Evolutionary conservation across 2,888 invertebrate species (phyloP).

Genomic region (Thera britannica): DNA sequence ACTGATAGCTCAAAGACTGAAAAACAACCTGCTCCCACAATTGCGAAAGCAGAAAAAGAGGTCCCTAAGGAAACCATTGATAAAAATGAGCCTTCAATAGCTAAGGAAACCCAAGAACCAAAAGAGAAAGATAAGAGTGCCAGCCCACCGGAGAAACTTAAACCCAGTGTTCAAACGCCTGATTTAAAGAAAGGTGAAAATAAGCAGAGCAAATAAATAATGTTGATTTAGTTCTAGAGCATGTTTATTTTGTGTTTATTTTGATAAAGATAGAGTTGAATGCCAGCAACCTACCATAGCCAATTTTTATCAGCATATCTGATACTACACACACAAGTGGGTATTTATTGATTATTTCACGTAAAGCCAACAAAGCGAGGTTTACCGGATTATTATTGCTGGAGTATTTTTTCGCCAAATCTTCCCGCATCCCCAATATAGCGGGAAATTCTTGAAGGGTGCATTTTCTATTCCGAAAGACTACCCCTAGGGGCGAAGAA

Average conservation of each 20-base stretch:
- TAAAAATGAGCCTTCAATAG: neutral
- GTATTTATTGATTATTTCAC: too few species aligned
- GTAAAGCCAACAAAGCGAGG: neutral
- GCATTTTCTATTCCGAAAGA: slow-evolving; percentile 42
- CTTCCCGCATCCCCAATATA: slow-evolving; percentile 32
- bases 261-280: too few species aligned
- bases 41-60: neutral
- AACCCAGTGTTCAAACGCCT: neutral
- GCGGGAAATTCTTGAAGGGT: slow-evolving; percentile 32
- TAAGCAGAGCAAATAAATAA: neutral
- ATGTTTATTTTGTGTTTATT: too few species aligned
- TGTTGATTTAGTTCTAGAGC: neutral
- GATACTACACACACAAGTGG: too few species aligned
- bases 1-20: slow-evolving; percentile 13
- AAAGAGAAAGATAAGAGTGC: neutral
- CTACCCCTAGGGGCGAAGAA: slow-evolving; percentile 46
- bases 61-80: neutral
- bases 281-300: neutral
- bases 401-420: slow-evolving; percentile 25
- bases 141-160: neutral
- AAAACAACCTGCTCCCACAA: neutral
- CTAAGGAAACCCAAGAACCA: neutral
- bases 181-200: neutral
- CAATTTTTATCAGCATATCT: neutral
- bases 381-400: slow-evolving; percentile 21